phyloP scores from a whole-genome alignment of 2,113 vertebrate genomes.

The Microtus pennsylvanicus region DNA sequence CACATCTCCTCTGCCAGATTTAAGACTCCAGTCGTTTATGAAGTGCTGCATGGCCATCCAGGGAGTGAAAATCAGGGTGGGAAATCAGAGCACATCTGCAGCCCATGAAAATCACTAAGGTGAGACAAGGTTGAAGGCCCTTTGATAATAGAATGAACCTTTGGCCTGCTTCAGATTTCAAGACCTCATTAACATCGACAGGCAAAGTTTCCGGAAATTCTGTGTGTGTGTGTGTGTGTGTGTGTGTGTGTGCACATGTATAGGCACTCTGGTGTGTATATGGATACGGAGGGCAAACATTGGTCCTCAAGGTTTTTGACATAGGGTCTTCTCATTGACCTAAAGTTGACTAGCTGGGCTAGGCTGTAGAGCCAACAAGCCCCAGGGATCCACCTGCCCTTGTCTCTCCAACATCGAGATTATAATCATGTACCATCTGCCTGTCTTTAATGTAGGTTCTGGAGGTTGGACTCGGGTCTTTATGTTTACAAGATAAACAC shows the following conservation, averaged over 20 bases:
- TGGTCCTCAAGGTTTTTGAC: neutral
- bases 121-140: neutral
- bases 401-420: neutral
- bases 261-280: neutral
- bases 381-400: neutral
- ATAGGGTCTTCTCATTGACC: neutral
- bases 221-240: neutral
- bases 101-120: neutral
- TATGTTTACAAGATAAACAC: neutral
- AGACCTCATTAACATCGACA: neutral
- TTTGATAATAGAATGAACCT: neutral
- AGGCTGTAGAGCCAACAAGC: neutral
- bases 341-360: neutral
- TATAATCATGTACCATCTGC: neutral
- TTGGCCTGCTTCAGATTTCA: neutral
- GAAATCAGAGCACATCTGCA: neutral
- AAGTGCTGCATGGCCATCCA: neutral
- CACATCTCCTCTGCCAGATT: neutral
- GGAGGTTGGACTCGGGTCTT: neutral
- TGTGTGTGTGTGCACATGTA: rapidly evolving
- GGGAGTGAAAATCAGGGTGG: neutral
- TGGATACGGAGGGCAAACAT: too few species aligned
- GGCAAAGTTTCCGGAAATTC: neutral
- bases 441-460: too few species aligned
- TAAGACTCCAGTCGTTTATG: neutral